Evolutionary conservation across 2,888 invertebrate genomes (phyloP), one percentile per base, ranked within the genome.

Genomic region (Campoplex capitator): DNA sequence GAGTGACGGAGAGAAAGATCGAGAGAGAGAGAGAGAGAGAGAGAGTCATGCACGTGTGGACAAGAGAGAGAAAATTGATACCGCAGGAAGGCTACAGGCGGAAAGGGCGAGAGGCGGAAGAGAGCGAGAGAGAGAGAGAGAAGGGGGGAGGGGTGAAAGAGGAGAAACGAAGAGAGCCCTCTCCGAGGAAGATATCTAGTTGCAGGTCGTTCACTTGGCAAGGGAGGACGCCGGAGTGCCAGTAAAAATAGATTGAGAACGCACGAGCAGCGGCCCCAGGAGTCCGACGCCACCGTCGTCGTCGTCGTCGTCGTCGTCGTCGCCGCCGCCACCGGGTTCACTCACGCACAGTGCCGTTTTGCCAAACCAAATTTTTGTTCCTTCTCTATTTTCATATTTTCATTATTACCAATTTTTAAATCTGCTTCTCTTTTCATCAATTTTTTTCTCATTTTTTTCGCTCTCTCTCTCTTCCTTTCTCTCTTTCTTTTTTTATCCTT

Each of bases 141-240:
- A 23, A 23, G 0, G 23, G 81, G 88, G 83, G 65, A 45, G 18
- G 58, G 78, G 65, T 48, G 75, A 67, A 48, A 62, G 79, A 87
- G 84, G 74, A 85, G 85, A 23, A 65, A 32, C 87, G 87, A 78
- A 88, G 87, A 87, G 85, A 88, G 84, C 78, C 62, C 84, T 77
- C 83, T 88, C 73, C 88, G 84, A 79, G 90, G 88, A 90, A 92
- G 93, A 93, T 93, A 93, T 93, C 93, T 93, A 93, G 93, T 94
- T 93, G 93, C 93, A 93, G 94, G 94, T 94, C 94, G 92, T 94
- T 94, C 93, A 94, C 94, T 93, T 92, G 91, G 92, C 92, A 92
- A 92, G 92, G 93, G 93, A 88, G 92, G 86, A 79, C 83, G 70
- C 92, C 92, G 92, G 92, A 92, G 92, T 92, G 92, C 90, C 85